Evolutionary conservation across 2,888 invertebrate genomes (phyloP).

Genomic region (Hartigia nigra): DNA sequence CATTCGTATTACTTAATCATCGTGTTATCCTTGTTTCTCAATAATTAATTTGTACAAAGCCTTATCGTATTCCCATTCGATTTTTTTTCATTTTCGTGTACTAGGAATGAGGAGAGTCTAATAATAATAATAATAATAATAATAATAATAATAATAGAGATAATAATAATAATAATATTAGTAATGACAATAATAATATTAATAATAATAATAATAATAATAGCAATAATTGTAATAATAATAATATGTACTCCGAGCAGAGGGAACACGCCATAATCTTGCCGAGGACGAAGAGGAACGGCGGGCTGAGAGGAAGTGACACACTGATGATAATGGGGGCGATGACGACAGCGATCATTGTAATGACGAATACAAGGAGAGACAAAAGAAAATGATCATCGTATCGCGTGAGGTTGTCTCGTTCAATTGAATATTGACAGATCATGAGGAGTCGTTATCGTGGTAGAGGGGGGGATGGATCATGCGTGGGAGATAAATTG

Average conservation of each 20-base stretch:
- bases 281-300: not conserved
- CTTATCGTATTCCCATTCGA: conserved; percentile 28
- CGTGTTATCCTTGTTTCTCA: not conserved
- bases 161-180: conserved; percentile 18
- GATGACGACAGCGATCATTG: no score
- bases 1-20: not conserved
- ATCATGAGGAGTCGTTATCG: not conserved
- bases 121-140: conserved; percentile 32
- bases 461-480: no score
- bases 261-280: not conserved
- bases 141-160: conserved; percentile 6
- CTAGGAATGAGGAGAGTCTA: conserved; percentile 18
- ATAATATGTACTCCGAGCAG: not conserved
- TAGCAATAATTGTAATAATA: not conserved
- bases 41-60: conserved; percentile 49
- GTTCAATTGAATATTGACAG: not conserved
- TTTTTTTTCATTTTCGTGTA: not conserved
- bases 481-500: no score
- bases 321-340: not conserved
- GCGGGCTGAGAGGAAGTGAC: not conserved
- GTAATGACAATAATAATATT: conserved; percentile 20
- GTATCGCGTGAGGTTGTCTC: not conserved
- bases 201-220: conserved; percentile 9
- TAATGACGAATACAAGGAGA: not conserved
- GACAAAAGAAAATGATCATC: not conserved